phyloP scores from a whole-genome alignment of 2,113 vertebrate genomes.

The Tympanuchus pallidicinctus region DNA sequence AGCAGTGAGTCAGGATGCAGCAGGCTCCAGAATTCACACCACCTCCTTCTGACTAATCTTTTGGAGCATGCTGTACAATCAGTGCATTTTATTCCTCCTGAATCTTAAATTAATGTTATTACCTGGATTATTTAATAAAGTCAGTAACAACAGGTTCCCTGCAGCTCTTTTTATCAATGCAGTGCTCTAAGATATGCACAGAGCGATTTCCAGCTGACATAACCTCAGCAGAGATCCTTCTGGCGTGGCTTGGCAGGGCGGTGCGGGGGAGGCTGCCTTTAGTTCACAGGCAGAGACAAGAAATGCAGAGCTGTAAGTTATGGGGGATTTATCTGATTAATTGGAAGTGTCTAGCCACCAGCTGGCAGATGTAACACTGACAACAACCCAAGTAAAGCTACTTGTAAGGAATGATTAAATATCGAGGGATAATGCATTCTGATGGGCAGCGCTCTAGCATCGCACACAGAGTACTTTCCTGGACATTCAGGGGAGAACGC shows the following conservation, averaged over 20 bases:
- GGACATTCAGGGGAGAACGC: not conserved
- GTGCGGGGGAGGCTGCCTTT: slow-evolving; percentile 30
- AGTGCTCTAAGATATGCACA: slow-evolving; percentile 43
- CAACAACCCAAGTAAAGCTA: slow-evolving; percentile 10
- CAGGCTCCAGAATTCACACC: not conserved
- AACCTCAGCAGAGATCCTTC: slow-evolving; percentile 25
- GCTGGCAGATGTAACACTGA: slow-evolving; percentile 24
- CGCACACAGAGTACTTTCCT: not conserved
- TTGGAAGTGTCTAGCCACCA: slow-evolving; percentile 47
- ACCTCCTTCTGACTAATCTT: not conserved
- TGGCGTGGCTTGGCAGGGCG: not conserved
- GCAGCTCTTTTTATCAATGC: slow-evolving; percentile 15
- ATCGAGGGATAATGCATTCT: not conserved
- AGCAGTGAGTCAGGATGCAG: not conserved
- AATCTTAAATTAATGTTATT: slow-evolving; percentile 56
- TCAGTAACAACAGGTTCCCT: slow-evolving; percentile 42
- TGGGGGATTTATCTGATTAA: slow-evolving; percentile 64
- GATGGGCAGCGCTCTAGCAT: not conserved
- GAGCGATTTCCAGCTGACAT: slow-evolving; percentile 57
- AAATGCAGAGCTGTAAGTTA: slow-evolving; percentile 40
- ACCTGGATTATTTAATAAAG: slow-evolving; percentile 63
- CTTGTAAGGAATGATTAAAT: slow-evolving; percentile 27
- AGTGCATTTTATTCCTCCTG: not conserved
- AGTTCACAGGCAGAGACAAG: not conserved
- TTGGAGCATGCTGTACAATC: not conserved